Evolutionary conservation across 2,113 vertebrate genomes (phyloP), one percentile per base, ranked within the genome.

Genomic region (Myotis yumanensis): DNA sequence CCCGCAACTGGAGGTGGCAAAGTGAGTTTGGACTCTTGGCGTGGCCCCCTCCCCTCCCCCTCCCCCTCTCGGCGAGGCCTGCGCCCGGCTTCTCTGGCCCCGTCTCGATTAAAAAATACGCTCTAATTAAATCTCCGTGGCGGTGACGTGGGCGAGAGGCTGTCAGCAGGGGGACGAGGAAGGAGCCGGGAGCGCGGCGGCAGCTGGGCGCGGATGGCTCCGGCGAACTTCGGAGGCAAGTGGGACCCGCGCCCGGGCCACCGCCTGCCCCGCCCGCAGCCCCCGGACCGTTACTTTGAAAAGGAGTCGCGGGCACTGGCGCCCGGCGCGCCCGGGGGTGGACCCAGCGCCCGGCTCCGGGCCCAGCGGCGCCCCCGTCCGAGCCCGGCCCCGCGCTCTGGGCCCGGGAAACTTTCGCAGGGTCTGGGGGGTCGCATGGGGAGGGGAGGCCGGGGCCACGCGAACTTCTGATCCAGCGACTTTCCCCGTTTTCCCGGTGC

Each of bases 71-170:
- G 98, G 97, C 94, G 97, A 98, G 98, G 98, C 98, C 98, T 98
- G 98, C 96, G 96, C 98, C 98, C 35, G 87, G 64, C 11, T 91
- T 64, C 81, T 57, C 92, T 98, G 98, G 37, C 85, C 90, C 98
- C 98, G 98, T 97, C 98, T 98, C 98, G 98, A 99, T 99, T 98
- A 98, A 99, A 98, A 99, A 98, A 99, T 98, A 98, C 97, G 98
- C 98, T 97, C 98, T 98, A 99, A 99, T 99, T 98, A 98, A 99
- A 99, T 99, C 99, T 98, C 98, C 98, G 98, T 98, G 98, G 98
- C 98, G 97, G 98, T 98, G 99, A 99, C 98, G 99, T 98, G 98
- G 98, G 98, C 97, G 96, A 98, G 98, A 98, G 98, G 98, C 98
- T 98, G 98, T 98, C 98, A 98, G 97, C 98, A 97, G 97, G 97